Percentiles rank a stretch among this genome's conserved stretches.
phyloP scores from a whole-genome alignment of 2,888 invertebrate species.

The Lobophora halterata region DNA sequence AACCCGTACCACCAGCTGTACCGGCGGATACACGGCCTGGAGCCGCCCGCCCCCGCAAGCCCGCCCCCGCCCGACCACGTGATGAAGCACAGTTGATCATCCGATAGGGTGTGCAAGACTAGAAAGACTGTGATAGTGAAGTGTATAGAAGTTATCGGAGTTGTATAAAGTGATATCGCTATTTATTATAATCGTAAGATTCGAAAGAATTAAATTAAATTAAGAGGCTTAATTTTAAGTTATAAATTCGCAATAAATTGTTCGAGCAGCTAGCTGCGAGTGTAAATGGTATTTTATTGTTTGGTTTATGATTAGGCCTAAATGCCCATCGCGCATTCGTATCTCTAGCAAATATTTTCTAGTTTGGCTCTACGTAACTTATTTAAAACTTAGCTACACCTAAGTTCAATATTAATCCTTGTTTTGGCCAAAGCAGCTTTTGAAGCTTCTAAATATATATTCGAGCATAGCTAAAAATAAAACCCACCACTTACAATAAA shows the following conservation, averaged over 20 bases:
- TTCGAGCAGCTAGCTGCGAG: constrained; percentile 26
- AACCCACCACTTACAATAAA: too few relatives aligned
- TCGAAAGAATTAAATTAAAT: constrained; percentile 62
- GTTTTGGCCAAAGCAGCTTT: too few relatives aligned
- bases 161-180: constrained; percentile 67
- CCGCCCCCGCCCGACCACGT: constrained; percentile 63
- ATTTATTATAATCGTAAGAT: constrained; percentile 75
- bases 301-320: constrained; percentile 14
- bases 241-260: constrained; percentile 67
- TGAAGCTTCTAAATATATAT: too few relatives aligned
- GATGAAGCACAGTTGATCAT: constrained; percentile 77
- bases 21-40: constrained; percentile 69
- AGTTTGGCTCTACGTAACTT: too few relatives aligned
- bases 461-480: too few relatives aligned
- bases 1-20: constrained; percentile 67
- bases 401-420: too few relatives aligned
- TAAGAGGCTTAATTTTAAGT: constrained; percentile 68
- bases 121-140: constrained; percentile 66
- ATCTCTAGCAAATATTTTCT: neutral
- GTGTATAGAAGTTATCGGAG: constrained; percentile 48
- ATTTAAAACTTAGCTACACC: too few relatives aligned
- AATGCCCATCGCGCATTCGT: neutral
- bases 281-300: constrained; percentile 9
- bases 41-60: constrained; percentile 50
- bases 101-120: constrained; percentile 20